Evolutionary conservation across 2,113 vertebrate species (phyloP).

Genomic region (Drymodes brunneopygia): DNA sequence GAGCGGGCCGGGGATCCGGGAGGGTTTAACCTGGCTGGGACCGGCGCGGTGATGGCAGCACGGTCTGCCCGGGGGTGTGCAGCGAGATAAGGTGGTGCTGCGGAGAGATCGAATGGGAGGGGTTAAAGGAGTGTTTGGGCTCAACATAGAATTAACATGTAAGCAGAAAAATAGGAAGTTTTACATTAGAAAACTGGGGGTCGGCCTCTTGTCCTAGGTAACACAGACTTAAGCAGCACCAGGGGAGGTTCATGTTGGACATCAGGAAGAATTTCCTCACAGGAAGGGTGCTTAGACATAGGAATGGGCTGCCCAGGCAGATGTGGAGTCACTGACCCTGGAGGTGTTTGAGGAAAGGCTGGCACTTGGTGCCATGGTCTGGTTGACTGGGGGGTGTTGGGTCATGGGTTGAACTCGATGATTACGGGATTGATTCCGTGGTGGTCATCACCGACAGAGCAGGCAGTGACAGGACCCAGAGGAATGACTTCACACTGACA

Average conservation of each 20-base stretch:
- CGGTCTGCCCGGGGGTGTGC: neutral
- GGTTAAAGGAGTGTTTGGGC: fast-evolving
- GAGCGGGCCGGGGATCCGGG: constrained; percentile 44
- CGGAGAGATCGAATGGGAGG: fast-evolving
- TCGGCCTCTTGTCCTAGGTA: neutral
- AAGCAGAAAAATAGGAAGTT: fast-evolving
- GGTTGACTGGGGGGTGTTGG: neutral
- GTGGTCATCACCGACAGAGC: neutral
- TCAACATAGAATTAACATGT: fast-evolving
- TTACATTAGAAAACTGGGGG: fast-evolving
- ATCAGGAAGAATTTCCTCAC: neutral
- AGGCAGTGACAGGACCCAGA: neutral
- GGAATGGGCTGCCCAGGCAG: neutral
- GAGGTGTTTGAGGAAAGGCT: neutral
- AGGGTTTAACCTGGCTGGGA: neutral
- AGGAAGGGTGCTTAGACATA: fast-evolving
- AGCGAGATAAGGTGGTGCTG: fast-evolving
- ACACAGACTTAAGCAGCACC: neutral
- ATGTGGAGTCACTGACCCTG: neutral
- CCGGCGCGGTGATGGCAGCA: neutral
- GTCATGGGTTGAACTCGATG: fast-evolving
- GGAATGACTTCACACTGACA: neutral
- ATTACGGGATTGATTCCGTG: neutral
- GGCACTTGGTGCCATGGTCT: neutral
- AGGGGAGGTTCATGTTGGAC: neutral